Evolutionary conservation across 2,113 vertebrate genomes (phyloP).

Genomic region (Pseudorhombus dupliciocellatus): DNA sequence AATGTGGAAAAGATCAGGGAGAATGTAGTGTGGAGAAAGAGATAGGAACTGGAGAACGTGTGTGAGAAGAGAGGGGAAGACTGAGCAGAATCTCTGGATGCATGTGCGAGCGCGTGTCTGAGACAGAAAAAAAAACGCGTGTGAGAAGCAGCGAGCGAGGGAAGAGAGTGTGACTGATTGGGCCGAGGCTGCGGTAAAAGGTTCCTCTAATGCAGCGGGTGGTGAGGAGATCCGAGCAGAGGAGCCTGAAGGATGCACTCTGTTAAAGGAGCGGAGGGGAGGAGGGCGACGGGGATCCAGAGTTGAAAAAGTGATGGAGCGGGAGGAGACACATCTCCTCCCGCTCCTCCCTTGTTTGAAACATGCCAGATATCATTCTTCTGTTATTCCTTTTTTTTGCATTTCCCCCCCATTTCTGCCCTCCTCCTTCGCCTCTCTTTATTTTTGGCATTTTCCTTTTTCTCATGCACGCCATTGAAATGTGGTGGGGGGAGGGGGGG

Average conservation of each 20-base stretch:
- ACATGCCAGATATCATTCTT: slow-evolving; percentile 4
- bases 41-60: slow-evolving; percentile 44
- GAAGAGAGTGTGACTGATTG: slow-evolving; percentile 70
- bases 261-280: slow-evolving; percentile 49
- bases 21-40: slow-evolving; percentile 54
- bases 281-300: slow-evolving; percentile 17
- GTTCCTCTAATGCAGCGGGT: slow-evolving; percentile 64
- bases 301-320: slow-evolving; percentile 57
- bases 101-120: slow-evolving; percentile 16
- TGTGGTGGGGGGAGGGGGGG: slow-evolving; percentile 26
- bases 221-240: slow-evolving; percentile 63
- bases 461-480: slow-evolving; percentile 20
- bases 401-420: slow-evolving; percentile 2
- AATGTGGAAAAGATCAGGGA: slow-evolving; percentile 54
- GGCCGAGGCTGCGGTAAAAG: slow-evolving; percentile 66
- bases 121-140: slow-evolving; percentile 19
- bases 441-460: slow-evolving; percentile 29
- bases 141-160: slow-evolving; percentile 25
- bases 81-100: slow-evolving; percentile 34
- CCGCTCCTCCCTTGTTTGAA: slow-evolving; percentile 29
- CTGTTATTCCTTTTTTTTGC: slow-evolving; percentile 18
- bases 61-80: slow-evolving; percentile 39
- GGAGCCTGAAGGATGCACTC: slow-evolving; percentile 70
- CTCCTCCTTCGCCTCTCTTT: not conserved
- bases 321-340: slow-evolving; percentile 35